Evolutionary conservation across 2,888 invertebrate species (phyloP).

Genomic region (Mamestra brassicae): DNA sequence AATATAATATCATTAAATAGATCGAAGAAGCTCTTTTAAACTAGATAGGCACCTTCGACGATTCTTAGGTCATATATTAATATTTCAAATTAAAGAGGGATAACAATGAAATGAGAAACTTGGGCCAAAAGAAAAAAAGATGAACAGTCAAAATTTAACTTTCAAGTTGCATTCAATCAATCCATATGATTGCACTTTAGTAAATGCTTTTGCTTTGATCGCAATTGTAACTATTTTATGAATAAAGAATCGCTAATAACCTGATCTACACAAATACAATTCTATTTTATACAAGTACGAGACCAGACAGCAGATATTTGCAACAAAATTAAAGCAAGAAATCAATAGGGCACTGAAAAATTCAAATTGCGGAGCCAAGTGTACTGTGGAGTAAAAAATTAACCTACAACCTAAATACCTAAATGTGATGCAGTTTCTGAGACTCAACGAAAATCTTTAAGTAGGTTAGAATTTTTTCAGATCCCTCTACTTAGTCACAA

Average conservation of each 20-base stretch:
- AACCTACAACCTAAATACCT: not conserved
- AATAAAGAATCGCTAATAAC: not conserved
- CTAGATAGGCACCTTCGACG: not conserved
- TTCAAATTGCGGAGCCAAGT: constrained; percentile 6
- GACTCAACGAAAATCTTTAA: not conserved
- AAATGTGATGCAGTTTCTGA: not conserved
- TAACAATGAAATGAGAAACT: not conserved
- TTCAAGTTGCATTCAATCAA: not conserved
- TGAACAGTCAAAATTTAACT: not conserved
- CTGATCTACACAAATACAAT: not conserved
- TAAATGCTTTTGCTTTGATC: constrained; percentile 3
- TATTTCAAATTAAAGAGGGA: constrained; percentile 1
- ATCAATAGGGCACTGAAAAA: constrained; percentile 51
- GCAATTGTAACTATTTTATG: not conserved
- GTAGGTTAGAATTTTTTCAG: not conserved
- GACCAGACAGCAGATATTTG: constrained; percentile 31
- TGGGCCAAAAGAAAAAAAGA: not conserved
- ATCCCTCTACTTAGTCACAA: not conserved
- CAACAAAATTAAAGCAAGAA: constrained; percentile 64
- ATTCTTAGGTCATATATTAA: not conserved
- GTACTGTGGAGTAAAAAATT: not conserved
- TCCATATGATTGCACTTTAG: not conserved
- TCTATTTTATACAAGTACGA: not conserved
- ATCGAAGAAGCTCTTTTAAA: constrained; percentile 14
- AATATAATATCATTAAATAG: not conserved